Evolutionary conservation across 2,888 invertebrate species (phyloP).

Genomic region (Timema podura): DNA sequence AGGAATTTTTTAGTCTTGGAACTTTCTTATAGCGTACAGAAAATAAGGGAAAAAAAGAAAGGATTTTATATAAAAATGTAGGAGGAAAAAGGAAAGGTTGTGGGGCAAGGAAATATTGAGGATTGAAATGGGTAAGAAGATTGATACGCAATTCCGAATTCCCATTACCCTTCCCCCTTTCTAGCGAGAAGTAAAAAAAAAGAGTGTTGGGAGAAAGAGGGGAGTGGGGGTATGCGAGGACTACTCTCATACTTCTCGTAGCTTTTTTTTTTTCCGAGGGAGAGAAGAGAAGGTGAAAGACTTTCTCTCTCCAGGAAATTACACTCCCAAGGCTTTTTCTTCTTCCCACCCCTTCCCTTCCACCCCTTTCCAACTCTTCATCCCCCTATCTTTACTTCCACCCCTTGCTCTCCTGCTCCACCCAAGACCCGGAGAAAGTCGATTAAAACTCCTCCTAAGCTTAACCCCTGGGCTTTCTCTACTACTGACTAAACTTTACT

Average conservation of each 20-base stretch:
- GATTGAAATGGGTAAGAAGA: conserved; percentile 26
- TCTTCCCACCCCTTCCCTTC: conserved; percentile 13
- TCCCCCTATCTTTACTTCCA: background rate
- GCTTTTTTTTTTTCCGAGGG: background rate
- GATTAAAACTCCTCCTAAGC: conserved; percentile 13
- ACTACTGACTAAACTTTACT: conserved; percentile 17
- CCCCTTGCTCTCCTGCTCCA: conserved; percentile 9
- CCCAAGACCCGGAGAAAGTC: conserved; percentile 11
- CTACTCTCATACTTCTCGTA: background rate
- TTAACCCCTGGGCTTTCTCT: conserved; percentile 11
- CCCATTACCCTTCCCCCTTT: conserved; percentile 31
- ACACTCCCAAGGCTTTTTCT: conserved; percentile 18
- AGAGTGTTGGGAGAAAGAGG: conserved; percentile 5
- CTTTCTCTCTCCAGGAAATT: conserved; percentile 17
- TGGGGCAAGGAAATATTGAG: conserved; percentile 15
- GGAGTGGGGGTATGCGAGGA: conserved; percentile 8
- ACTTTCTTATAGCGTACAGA: background rate
- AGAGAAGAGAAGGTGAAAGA: conserved; percentile 1
- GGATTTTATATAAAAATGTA: background rate
- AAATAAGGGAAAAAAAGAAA: conserved; percentile 2
- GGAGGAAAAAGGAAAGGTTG: conserved; percentile 1
- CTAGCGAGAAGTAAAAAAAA: conserved; percentile 14
- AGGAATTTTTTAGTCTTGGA: too few species aligned
- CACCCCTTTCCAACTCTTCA: background rate
- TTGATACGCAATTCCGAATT: conserved; percentile 32